phyloP scores from a whole-genome alignment of 2,797 vertebrate genomes.

The Liparis tanakae region DNA sequence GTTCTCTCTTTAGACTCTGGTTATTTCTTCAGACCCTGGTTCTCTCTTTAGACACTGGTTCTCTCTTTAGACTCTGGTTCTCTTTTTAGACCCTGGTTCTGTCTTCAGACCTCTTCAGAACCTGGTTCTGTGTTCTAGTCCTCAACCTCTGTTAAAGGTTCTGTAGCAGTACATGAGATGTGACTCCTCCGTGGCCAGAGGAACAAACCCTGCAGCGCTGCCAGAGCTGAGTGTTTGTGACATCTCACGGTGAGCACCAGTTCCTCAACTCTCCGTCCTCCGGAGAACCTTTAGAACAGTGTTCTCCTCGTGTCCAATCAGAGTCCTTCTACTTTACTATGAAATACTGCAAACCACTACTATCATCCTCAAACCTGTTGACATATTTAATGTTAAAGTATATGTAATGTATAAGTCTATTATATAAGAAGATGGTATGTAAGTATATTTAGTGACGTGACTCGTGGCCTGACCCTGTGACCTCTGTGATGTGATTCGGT shows the following conservation, averaged over 20 bases:
- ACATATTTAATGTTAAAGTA: too few relatives aligned
- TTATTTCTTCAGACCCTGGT: not conserved
- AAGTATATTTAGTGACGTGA: too few relatives aligned
- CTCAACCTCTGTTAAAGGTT: not conserved
- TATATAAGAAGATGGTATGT: too few relatives aligned
- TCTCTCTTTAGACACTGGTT: not conserved
- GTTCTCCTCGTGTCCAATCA: not conserved
- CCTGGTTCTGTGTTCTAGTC: not conserved
- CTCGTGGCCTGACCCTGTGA: too few relatives aligned
- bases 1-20: not conserved
- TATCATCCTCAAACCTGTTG: too few relatives aligned
- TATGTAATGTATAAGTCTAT: too few relatives aligned
- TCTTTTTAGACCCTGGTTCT: not conserved
- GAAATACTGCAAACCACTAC: too few relatives aligned
- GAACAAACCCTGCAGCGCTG: conserved; percentile 32
- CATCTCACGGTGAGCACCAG: conserved; percentile 22
- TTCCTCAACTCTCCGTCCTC: too few relatives aligned
- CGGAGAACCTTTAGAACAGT: not conserved
- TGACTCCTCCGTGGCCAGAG: conserved; percentile 37
- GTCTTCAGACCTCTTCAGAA: not conserved
- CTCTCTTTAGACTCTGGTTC: not conserved
- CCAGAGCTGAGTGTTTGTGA: conserved; percentile 40
- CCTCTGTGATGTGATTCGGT: too few relatives aligned
- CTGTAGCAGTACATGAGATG: conserved; percentile 27
- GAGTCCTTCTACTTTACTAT: too few relatives aligned